Conservation (phyloP, 2,888 invertebrate genomes). For the Scaptomyza cyrtandrae region DNA sequence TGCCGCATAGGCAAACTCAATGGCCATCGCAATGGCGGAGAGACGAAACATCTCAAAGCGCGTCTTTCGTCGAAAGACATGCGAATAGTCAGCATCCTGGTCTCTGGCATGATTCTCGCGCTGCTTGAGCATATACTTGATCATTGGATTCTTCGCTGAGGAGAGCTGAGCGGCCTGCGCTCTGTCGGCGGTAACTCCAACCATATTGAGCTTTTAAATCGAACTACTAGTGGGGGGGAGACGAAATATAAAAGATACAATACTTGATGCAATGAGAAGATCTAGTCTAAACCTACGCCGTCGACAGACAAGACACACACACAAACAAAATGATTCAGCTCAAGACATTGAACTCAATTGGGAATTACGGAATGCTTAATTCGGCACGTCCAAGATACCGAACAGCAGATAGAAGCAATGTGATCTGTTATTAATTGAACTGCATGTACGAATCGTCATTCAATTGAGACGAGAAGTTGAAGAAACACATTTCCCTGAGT, state of each 20-base stretch:
- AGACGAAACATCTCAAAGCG: constrained; percentile 82
- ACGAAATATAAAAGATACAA: not conserved
- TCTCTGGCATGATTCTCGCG: constrained; percentile 83
- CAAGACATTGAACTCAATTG: constrained; percentile 70
- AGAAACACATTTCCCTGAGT: not conserved
- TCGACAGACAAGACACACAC: not conserved
- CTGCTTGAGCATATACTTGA: constrained; percentile 83
- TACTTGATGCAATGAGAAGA: not conserved
- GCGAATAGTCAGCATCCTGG: constrained; percentile 83
- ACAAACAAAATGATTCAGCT: constrained; percentile 28
- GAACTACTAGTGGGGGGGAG: constrained; percentile 11
- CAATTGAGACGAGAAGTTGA: constrained; percentile 8
- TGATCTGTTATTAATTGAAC: constrained; percentile 55
- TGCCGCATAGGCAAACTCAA: constrained; percentile 88
- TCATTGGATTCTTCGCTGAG: constrained; percentile 82
- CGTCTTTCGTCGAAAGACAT: constrained; percentile 83
- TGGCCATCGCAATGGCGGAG: constrained; percentile 85
- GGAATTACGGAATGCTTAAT: constrained; percentile 44
- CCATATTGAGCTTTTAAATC: constrained; percentile 70
- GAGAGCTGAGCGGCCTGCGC: constrained; percentile 69
- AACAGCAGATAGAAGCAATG: constrained; percentile 1
- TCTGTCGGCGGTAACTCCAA: constrained; percentile 75
- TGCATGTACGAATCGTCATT: constrained; percentile 10
- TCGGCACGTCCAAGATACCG: constrained; percentile 38
- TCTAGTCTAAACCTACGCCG: constrained; percentile 4